These are phyloP conservation scores for Lampropteryx suffumata DNA, from an alignment of 2,888 invertebrate genomes.

Conservation along the genomic window DNA sequence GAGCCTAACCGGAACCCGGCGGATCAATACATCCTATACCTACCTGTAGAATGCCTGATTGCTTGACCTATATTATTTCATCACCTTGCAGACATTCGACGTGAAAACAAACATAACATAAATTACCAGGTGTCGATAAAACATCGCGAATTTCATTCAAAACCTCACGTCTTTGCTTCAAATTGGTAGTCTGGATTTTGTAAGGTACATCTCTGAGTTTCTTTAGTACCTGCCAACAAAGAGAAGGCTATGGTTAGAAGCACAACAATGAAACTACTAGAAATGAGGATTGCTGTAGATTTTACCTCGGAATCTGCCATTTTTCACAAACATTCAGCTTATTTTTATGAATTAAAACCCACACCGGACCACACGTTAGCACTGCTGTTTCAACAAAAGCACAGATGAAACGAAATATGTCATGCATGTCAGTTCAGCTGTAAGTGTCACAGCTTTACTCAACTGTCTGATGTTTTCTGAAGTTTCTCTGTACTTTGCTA, in stretches of 20 bases:
- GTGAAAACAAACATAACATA: background rate
- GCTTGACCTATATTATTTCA: constrained; percentile 8
- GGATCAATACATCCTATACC: constrained; percentile 45
- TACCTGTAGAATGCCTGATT: constrained; percentile 26
- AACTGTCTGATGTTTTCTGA: too few relatives aligned
- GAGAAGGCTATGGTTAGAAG: constrained; percentile 19
- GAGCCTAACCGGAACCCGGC: constrained; percentile 23
- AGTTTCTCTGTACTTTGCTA: too few relatives aligned
- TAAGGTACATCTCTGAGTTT: constrained; percentile 88
- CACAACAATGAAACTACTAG: constrained; percentile 16
- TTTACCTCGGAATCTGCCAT: constrained; percentile 88
- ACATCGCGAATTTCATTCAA: constrained; percentile 87
- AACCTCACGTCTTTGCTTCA: constrained; percentile 86
- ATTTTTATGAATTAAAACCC: constrained; percentile 25
- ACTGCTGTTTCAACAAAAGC: constrained; percentile 9
- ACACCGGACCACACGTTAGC: constrained; percentile 24
- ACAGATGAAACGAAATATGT: constrained; percentile 1
- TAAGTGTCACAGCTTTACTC: too few relatives aligned
- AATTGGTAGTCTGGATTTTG: constrained; percentile 88
- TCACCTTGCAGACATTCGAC: background rate
- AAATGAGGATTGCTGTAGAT: constrained; percentile 23
- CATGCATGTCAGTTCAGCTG: background rate
- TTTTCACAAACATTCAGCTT: constrained; percentile 69
- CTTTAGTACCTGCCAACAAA: constrained; percentile 82
- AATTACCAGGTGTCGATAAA: constrained; percentile 87